Conservation (phyloP, 2,113 vertebrate genomes). For the Andinoacara biseriatus region DNA sequence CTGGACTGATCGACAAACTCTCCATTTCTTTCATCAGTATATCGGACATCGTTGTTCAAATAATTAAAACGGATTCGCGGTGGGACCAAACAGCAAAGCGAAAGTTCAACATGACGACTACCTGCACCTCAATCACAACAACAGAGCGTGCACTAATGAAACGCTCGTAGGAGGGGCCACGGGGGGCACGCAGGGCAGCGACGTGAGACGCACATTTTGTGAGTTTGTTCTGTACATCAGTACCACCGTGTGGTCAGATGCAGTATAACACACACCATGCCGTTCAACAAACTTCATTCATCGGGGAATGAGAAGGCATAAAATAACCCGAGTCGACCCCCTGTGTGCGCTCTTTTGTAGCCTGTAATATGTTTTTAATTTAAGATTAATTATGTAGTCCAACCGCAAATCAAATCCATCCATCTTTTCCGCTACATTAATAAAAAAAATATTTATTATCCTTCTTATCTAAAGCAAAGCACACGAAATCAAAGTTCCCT, state of each 20-base stretch:
- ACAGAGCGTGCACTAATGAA: slow-evolving; percentile 47
- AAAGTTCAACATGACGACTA: slow-evolving; percentile 66
- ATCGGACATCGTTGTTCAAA: slow-evolving; percentile 76
- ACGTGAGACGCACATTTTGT: slow-evolving; percentile 29
- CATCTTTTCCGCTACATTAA: background rate
- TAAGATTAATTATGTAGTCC: background rate
- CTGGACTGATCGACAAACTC: slow-evolving; percentile 48
- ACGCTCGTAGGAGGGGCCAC: slow-evolving; percentile 36
- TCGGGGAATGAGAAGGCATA: background rate
- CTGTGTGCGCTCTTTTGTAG: background rate
- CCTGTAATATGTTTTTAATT: background rate
- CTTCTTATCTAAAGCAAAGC: background rate
- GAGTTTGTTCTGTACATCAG: background rate
- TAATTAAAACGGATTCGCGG: background rate
- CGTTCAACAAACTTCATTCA: slow-evolving; percentile 20
- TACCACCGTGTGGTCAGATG: slow-evolving; percentile 55
- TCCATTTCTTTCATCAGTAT: slow-evolving; percentile 78
- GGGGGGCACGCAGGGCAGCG: background rate
- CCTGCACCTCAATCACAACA: slow-evolving; percentile 62
- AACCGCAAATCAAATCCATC: background rate
- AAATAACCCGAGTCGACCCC: background rate
- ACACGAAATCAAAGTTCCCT: slow-evolving; percentile 40
- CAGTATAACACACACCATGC: background rate
- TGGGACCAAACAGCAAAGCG: slow-evolving; percentile 7
- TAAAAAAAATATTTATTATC: background rate